Base-by-base conservation (phyloP, 2,113 vertebrate genomes). In the Chloropsis hardwickii region DNA sequence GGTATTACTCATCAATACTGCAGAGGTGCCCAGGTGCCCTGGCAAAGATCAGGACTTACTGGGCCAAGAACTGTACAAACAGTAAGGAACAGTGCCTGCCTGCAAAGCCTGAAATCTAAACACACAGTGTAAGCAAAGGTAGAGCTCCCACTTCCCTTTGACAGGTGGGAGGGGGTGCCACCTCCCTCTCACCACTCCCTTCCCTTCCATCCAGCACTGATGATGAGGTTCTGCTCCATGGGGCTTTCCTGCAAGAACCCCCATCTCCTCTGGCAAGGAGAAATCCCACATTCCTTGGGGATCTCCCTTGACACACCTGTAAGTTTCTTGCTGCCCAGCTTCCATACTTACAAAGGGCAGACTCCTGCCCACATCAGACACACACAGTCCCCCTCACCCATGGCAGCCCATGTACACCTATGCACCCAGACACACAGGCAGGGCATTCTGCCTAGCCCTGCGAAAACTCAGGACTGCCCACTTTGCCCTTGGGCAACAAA, bases 51-150 rank as follows among this genome's bases (percentile, higher is more conserved):
- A 53, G 86, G 57, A 71, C 24, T 77, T 91, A 40, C 10, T 2
- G 18, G 50, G 50, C 39, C 89, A 91, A 84, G 65, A 64, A 47
- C 78, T 81, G 31, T 66, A 56, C 86, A 95, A 95, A 86, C 56
- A 94, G 24, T 29, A 65, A 76, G n/a, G 57, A 74, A 88, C 72
- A 86, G 42, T 17, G 17, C 35, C 80, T 86, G 64, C 67, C 48
- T 90, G 33, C 7, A 5, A 86, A 81, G n/a, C 22, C 69, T 88
- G 80, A 61, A 88, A 83, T 92, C 76, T 81, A 95, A 95, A 91
- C 53, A 89, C 27, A 81, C 33, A 78, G 40, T 3, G 1, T n/a
- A 86, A 77, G 54, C 0, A 6, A 62, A 89, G 61, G 40, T 9
- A 6, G 5, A 86, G 35, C 28, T 88, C 33, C n/a, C 35, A 23